Conservation (phyloP, 2,797 vertebrate genomes). For the Gymnocypris eckloni region DNA sequence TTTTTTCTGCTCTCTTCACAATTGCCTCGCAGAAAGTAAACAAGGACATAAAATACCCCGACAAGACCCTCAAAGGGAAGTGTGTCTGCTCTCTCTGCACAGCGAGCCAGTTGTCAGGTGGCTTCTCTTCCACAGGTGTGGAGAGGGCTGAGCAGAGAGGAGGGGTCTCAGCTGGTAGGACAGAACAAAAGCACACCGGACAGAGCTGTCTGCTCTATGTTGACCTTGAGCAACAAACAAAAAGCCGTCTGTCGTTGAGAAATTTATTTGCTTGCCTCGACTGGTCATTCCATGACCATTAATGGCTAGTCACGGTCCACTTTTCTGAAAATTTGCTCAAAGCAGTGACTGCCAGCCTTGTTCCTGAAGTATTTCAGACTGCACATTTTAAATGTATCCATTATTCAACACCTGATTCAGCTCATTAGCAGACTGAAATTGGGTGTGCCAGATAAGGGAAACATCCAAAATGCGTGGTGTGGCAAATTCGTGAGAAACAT, state of each 20-base stretch:
- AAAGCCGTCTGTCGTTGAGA: constrained; percentile 60
- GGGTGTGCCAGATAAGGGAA: background rate
- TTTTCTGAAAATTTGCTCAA: background rate
- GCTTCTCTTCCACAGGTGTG: constrained; percentile 61
- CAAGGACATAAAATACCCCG: constrained; percentile 69
- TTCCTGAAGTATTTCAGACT: background rate
- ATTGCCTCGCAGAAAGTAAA: constrained; percentile 69
- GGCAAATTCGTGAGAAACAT: background rate
- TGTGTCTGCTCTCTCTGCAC: constrained; percentile 33
- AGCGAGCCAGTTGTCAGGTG: constrained; percentile 32
- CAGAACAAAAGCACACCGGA: constrained; percentile 80
- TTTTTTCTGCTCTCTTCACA: constrained; percentile 69
- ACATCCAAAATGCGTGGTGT: background rate
- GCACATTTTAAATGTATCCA: background rate
- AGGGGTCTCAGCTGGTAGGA: constrained; percentile 55
- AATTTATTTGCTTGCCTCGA: constrained; percentile 57
- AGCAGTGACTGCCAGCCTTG: background rate
- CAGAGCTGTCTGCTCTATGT: constrained; percentile 73
- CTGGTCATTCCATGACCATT: constrained; percentile 49
- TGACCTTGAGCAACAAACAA: constrained; percentile 81
- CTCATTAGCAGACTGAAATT: background rate
- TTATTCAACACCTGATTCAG: constrained; percentile 18
- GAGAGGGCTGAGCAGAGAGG: constrained; percentile 38
- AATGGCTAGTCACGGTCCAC: background rate
- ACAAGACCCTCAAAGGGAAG: constrained; percentile 61